Evolutionary conservation across 2,113 vertebrate genomes (phyloP).

Genomic region (Oncorhynchus gorbuscha): DNA sequence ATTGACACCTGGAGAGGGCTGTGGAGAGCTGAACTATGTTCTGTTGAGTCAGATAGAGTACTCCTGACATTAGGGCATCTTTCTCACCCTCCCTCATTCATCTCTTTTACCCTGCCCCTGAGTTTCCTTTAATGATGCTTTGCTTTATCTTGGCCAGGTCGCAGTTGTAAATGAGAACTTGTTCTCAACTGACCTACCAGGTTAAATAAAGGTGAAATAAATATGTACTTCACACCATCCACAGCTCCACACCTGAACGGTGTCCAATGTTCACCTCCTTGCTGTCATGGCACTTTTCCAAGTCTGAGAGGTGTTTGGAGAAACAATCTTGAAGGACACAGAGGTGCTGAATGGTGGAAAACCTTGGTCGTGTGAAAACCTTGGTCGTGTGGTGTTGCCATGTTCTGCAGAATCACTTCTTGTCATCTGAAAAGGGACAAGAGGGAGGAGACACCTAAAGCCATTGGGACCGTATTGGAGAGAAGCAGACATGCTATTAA

Average conservation of each 20-base stretch:
- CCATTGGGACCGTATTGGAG: slow-evolving; percentile 8
- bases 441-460: slow-evolving; percentile 9
- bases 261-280: slow-evolving; percentile 11
- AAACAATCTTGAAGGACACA: slow-evolving; percentile 39
- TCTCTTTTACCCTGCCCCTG: neutral
- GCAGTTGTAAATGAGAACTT: too few relatives aligned
- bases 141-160: too few relatives aligned
- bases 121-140: slow-evolving; percentile 39
- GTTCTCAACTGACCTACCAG: too few relatives aligned
- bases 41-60: slow-evolving; percentile 8
- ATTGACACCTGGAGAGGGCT: slow-evolving; percentile 49
- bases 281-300: neutral
- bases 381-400: neutral
- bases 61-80: slow-evolving; percentile 18
- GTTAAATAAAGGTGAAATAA: too few relatives aligned
- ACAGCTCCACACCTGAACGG: neutral
- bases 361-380: neutral
- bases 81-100: neutral
- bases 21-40: slow-evolving; percentile 36
- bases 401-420: neutral
- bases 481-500: neutral
- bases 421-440: neutral
- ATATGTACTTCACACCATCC: neutral
- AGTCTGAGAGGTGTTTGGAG: slow-evolving; percentile 26
- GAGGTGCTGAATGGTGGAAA: neutral